Percentiles rank a stretch among this genome's conserved stretches.
Evolutionary conservation across 1,140 invertebrate species (phyloP).

Genomic region (Temnothorax longispinosus): DNA sequence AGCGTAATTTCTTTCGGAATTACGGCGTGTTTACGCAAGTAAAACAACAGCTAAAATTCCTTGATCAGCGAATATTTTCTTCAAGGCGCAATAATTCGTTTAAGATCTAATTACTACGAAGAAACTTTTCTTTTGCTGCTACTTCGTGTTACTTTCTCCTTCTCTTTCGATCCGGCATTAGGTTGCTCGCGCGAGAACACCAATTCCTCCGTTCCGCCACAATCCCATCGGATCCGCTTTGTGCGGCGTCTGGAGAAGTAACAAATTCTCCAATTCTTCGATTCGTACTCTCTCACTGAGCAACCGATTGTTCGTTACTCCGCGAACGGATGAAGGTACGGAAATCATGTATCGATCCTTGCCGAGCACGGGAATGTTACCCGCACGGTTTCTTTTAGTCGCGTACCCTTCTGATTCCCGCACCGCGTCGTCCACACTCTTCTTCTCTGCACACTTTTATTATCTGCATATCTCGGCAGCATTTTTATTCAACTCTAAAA

Average conservation of each 20-base stretch:
- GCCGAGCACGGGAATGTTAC: not conserved
- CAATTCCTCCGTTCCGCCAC: slow-evolving; percentile 29
- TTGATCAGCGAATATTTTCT: slow-evolving; percentile 24
- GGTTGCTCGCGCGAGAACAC: slow-evolving; percentile 14
- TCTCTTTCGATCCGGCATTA: slow-evolving; percentile 25
- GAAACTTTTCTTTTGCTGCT: not conserved
- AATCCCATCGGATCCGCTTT: slow-evolving; percentile 47
- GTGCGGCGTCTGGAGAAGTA: slow-evolving; percentile 43
- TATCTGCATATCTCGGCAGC: not conserved
- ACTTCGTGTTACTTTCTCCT: not conserved
- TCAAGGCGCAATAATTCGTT: slow-evolving; percentile 16
- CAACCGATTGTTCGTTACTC: slow-evolving; percentile 55
- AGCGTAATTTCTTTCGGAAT: not conserved
- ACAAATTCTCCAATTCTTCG: slow-evolving; percentile 54
- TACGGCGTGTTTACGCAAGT: not conserved
- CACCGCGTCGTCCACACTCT: not conserved
- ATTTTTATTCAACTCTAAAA: slow-evolving; percentile 1
- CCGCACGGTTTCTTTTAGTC: not conserved
- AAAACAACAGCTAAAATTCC: too few relatives aligned
- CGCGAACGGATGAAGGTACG: slow-evolving; percentile 29
- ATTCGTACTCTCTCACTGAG: slow-evolving; percentile 12
- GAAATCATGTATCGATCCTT: slow-evolving; percentile 53
- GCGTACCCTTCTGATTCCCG: slow-evolving; percentile 18
- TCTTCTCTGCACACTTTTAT: not conserved
- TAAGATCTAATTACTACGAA: not conserved